Base-by-base conservation (phyloP, 2,113 vertebrate species). In the Dromas ardeola region DNA sequence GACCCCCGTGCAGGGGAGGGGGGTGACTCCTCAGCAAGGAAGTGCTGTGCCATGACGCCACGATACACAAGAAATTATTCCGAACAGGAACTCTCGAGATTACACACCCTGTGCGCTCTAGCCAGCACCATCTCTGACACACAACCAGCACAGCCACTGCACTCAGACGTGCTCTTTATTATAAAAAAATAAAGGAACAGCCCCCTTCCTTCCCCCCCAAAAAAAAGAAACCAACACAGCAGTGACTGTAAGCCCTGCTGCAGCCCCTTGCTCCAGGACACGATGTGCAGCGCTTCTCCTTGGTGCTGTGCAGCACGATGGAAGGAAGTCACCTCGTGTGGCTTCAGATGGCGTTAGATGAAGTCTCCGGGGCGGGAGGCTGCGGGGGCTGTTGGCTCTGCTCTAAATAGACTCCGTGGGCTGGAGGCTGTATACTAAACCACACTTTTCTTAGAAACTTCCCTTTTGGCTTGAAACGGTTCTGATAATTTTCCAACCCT, bases 261-360 rank as follows among this genome's bases (percentile, higher is more conserved):
- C 58, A 49, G 53, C 67, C 50, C 11, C 50, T 66, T 4, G 0
- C 25, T 38, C n/a, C 47, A 17, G 32, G 23, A 38, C 30, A 2
- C 0, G 0, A 1, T 0, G 38, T 5, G 30, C 49, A 47, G 77
- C 1, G 1, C 61, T 58, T n/a, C 27, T 43, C 61, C 36, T 29
- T 1, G 5, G 43, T 3, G 7, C 32, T 38, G 45, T 56, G 1
- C 10, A 3, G 25, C 7, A 16, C 21, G 1, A 2, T 12, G 36
- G 70, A 17, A 47, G 47, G 42, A 42, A 55, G 34, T 45, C 69
- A 45, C 47, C 69, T 53, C 0, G 0, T 8, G 86, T 83, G 72
- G 22, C 59, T 81, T 47, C 69, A 56, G 49, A 13, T 19, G 2
- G 5, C 0, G 0, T 27, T 5, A 22, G 63, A 30, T 36, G 36